A percentile compares a stretch with the other conserved stretches of the same genome.
phyloP scores from a whole-genome alignment of 2,888 invertebrate species.

The Gastracanthus pulcherrimus region DNA sequence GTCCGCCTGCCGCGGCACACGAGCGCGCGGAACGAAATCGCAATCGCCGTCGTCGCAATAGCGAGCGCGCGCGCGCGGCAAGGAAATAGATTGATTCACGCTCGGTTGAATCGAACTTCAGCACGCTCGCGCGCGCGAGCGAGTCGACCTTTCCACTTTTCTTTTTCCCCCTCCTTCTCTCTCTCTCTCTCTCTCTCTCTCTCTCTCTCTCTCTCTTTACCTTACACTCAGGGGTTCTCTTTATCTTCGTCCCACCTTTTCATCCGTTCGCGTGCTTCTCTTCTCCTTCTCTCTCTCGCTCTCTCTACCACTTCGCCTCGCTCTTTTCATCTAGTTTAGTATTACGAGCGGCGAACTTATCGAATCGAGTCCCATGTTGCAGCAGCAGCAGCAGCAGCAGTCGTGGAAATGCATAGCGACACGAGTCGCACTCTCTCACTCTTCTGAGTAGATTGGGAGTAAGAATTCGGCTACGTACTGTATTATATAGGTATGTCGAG shows the following conservation, averaged over 20 bases:
- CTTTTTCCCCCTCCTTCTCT: not conserved
- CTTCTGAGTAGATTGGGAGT: not conserved
- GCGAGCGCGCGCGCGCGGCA: not conserved
- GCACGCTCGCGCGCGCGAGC: not conserved
- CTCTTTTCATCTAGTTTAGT: slow-evolving; percentile 53
- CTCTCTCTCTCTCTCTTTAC: not conserved
- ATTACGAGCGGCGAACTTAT: slow-evolving; percentile 61
- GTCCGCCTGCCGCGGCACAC: not conserved
- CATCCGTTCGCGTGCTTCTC: not conserved
- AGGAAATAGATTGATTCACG: slow-evolving; percentile 68
- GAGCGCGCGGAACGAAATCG: slow-evolving; percentile 14
- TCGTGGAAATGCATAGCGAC: slow-evolving; percentile 58
- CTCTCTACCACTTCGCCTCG: slow-evolving; percentile 15
- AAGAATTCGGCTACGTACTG: not conserved
- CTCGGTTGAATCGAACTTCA: slow-evolving; percentile 61
- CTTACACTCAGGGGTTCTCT: not conserved
- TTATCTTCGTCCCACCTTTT: slow-evolving; percentile 52
- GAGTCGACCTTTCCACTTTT: not conserved
- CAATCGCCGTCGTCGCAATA: slow-evolving; percentile 9
- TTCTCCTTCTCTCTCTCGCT: not conserved
- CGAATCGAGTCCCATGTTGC: slow-evolving; percentile 61
- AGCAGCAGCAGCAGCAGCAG: slow-evolving; percentile 1
- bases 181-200: not conserved
- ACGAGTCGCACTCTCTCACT: slow-evolving; percentile 40
- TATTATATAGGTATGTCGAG: not conserved